Percentiles rank a stretch among this genome's conserved stretches.
phyloP scores from a whole-genome alignment of 2,797 vertebrate species.

The Salarias fasciatus region DNA sequence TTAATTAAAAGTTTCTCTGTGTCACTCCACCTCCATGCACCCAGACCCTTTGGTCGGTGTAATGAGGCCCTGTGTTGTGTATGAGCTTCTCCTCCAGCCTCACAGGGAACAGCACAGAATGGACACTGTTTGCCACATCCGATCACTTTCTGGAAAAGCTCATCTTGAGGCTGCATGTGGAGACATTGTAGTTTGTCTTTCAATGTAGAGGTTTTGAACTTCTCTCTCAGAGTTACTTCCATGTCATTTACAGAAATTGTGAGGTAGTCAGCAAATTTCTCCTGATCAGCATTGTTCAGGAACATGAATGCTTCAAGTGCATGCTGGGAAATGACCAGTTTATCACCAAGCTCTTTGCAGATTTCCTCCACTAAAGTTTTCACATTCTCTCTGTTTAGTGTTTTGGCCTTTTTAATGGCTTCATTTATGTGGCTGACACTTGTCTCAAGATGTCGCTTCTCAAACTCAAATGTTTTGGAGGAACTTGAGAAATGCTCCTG shows the following conservation, averaged over 20 bases:
- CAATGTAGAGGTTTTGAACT: not conserved
- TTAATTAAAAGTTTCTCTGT: conserved; percentile 6
- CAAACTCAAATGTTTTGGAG: conserved; percentile 6
- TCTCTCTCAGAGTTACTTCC: conserved; percentile 3
- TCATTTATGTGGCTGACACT: conserved; percentile 40
- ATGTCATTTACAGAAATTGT: conserved; percentile 41
- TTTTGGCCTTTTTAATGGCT: conserved; percentile 48
- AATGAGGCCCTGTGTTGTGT: conserved; percentile 52
- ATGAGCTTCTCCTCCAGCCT: conserved; percentile 60
- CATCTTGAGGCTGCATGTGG: conserved; percentile 60
- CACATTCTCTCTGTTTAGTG: not conserved
- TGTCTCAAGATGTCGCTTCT: conserved; percentile 27
- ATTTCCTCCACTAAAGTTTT: conserved; percentile 59
- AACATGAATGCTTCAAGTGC: conserved; percentile 53
- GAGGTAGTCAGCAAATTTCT: conserved; percentile 62
- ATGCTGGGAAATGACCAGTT: conserved; percentile 64
- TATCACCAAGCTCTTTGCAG: conserved; percentile 59
- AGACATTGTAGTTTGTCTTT: conserved; percentile 1
- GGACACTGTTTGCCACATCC: conserved; percentile 79
- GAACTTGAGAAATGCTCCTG: conserved; percentile 7
- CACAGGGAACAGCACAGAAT: conserved; percentile 73
- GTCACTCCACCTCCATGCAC: rapidly evolving
- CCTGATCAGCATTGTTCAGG: conserved; percentile 55
- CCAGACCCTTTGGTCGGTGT: conserved; percentile 65
- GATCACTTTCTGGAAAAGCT: conserved; percentile 65